Conservation (phyloP, 2,113 vertebrate genomes). For the Xiphophorus hellerii region DNA sequence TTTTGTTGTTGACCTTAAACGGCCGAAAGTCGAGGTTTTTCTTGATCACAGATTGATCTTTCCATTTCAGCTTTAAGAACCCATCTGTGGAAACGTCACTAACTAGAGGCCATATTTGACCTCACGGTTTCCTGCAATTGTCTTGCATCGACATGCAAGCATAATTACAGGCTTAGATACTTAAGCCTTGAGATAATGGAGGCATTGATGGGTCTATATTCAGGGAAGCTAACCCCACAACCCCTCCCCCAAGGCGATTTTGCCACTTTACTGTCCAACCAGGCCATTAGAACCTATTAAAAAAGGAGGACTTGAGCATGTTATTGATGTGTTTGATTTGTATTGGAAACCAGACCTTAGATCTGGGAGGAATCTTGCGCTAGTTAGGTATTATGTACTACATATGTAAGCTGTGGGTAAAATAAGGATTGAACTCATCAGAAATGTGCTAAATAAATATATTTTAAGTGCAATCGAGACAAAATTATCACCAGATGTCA, state of each 20-base stretch:
- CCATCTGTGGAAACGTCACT: conserved; percentile 21
- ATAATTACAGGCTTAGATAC: conserved; percentile 3
- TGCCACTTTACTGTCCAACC: conserved; percentile 12
- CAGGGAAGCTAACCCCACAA: background rate
- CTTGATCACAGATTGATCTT: conserved; percentile 43
- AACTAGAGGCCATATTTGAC: conserved; percentile 35
- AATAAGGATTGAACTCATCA: no score
- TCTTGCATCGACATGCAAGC: conserved; percentile 29
- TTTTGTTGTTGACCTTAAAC: conserved; percentile 13
- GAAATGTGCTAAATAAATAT: no score
- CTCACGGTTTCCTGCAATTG: background rate
- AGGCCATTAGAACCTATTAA: conserved; percentile 3
- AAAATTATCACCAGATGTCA: no score
- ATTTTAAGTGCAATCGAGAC: no score
- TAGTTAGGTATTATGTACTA: background rate
- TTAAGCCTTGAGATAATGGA: conserved; percentile 21
- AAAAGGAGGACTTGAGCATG: background rate
- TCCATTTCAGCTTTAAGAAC: conserved; percentile 40
- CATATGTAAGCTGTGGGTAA: no score
- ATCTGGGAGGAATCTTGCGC: background rate
- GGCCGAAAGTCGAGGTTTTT: conserved; percentile 25
- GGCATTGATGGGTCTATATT: conserved; percentile 9
- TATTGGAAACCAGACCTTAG: background rate
- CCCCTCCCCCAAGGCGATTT: background rate
- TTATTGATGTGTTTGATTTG: background rate